Conservation (phyloP, 2,113 vertebrate genomes). For the Sciurus niger region DNA sequence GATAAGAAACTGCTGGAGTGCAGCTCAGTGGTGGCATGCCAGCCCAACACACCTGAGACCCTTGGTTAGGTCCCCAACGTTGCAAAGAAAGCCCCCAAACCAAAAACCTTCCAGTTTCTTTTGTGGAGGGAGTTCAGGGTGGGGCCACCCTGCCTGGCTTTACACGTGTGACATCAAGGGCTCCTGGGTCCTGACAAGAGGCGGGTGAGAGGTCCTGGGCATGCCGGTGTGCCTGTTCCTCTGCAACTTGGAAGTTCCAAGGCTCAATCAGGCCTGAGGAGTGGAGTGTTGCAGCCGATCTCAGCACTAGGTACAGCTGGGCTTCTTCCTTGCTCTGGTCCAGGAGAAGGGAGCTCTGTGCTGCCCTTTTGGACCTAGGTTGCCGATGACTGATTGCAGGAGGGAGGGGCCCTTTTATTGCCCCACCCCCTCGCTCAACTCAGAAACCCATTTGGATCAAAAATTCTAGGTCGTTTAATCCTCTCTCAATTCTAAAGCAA, state of each 20-base stretch:
- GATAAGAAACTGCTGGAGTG: not conserved
- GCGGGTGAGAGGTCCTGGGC: too few species aligned
- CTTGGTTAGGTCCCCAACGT: too few species aligned
- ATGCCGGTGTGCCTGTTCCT: too few species aligned
- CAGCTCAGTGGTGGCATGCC: not conserved
- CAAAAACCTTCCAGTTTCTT: too few species aligned
- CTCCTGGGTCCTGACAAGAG: too few species aligned
- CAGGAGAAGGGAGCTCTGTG: not conserved
- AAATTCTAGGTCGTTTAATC: not conserved
- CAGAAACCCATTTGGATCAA: not conserved
- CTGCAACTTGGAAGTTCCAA: not conserved
- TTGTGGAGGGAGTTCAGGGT: too few species aligned
- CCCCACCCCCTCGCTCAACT: not conserved
- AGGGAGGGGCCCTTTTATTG: not conserved
- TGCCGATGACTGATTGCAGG: not conserved
- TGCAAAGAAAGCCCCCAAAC: too few species aligned
- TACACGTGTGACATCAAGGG: too few species aligned
- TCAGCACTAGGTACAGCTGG: not conserved
- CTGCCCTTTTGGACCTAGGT: not conserved
- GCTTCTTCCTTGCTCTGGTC: not conserved
- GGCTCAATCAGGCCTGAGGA: not conserved
- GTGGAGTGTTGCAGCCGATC: too few species aligned
- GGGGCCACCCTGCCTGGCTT: too few species aligned
- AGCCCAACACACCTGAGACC: too few species aligned
- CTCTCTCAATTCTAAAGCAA: not conserved